Evolutionary conservation across 2,113 vertebrate genomes (phyloP), one percentile per base, ranked within the genome.

Genomic region (Nothobranchius kuhntae): DNA sequence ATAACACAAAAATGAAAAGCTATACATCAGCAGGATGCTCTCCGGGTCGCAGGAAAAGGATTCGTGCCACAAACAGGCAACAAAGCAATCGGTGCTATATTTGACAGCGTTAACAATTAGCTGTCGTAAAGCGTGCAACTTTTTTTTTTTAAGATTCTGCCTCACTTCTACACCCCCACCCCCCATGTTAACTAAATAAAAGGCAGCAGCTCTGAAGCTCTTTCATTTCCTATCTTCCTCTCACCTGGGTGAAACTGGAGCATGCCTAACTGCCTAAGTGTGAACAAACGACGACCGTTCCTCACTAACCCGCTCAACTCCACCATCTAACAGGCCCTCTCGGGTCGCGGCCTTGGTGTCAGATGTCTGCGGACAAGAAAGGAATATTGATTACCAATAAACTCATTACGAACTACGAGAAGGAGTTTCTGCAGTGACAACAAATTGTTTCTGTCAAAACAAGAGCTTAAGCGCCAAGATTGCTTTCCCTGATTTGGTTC

Each of bases 321-420:
- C 64, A 40, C 46, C 15, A 21, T 78, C 66, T 68, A 12, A 60
- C 58, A 62, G 71, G 57, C 61, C 35, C 56, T 58, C 64, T 17
- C 17, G 64, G 84, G 75, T 86, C 85, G 61, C 1, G 53, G 72
- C 66, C 73, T 68, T 55, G 9, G 77, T 65, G 75, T 80, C 75
- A 74, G 66, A 74, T 68, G 77, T 53, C 64, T 47, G 70, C 11
- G 72, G 52, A 76, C 4, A 66, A 75, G 75, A 81, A 71, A 67
- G 56, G 47, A 17, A 24, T 78, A 90, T 85, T 46, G 86, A 90
- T 90, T 83, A 50, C 75, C 88, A 55, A 84, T 89, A 86, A 86
- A 80, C 81, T 83, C 84, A 90, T 88, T 89, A 87, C 75, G 70
- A 68, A 46, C 60, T 47, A 46, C 67, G 60, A 17, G 65, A 61